phyloP scores from a whole-genome alignment of 2,888 invertebrate species.

The Merodon equestris region DNA sequence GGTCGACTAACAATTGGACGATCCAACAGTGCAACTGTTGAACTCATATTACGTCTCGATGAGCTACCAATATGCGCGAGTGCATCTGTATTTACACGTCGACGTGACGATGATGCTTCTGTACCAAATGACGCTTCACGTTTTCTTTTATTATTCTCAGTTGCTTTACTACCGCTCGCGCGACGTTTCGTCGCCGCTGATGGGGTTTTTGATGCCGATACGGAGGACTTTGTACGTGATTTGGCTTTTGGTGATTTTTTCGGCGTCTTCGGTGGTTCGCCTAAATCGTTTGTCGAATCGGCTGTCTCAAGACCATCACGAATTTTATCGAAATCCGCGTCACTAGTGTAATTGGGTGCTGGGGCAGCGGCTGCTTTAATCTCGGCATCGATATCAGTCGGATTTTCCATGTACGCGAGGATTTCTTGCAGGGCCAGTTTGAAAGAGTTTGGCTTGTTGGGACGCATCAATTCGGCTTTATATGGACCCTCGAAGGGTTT shows the following conservation, averaged over 20 bases:
- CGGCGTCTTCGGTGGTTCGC: conserved; percentile 59
- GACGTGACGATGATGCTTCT: conserved; percentile 71
- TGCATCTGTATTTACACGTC: conserved; percentile 73
- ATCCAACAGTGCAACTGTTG: conserved; percentile 77
- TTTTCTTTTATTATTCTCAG: conserved; percentile 77
- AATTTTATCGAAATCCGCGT: conserved; percentile 86
- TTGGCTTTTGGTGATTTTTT: conserved; percentile 66
- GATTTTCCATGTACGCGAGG: conserved; percentile 87
- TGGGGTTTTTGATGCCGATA: conserved; percentile 60
- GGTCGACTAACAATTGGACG: conserved; percentile 80
- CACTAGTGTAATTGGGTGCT: conserved; percentile 80
- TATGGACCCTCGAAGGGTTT: conserved; percentile 87
- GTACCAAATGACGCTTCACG: conserved; percentile 80
- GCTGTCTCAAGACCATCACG: conserved; percentile 80
- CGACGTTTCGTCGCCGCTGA: conserved; percentile 73
- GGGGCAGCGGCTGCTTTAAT: conserved; percentile 71
- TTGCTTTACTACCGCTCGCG: conserved; percentile 61
- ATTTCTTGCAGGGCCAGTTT: conserved; percentile 90
- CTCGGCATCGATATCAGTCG: conserved; percentile 79
- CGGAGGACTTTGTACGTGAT: conserved; percentile 62
- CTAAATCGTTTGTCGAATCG: conserved; percentile 58
- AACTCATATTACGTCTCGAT: conserved; percentile 74
- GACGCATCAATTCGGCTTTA: conserved; percentile 87
- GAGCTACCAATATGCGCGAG: conserved; percentile 71
- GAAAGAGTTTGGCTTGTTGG: conserved; percentile 87